Conservation (phyloP, 2,113 vertebrate genomes). For the Trogon surrucura region DNA sequence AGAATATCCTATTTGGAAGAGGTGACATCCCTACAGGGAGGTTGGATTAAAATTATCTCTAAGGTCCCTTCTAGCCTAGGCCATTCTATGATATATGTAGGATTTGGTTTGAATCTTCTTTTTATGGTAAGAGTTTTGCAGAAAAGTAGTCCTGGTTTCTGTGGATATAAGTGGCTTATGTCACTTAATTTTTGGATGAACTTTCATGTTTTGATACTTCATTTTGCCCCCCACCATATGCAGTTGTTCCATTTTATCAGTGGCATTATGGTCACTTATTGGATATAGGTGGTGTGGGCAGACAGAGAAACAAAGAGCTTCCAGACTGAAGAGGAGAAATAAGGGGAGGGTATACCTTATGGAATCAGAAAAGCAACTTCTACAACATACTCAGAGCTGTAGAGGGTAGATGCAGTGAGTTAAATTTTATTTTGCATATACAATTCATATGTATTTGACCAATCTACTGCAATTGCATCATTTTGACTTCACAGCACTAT, state of each 20-base stretch:
- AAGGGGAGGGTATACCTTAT: background rate
- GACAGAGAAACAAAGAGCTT: background rate
- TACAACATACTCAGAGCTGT: background rate
- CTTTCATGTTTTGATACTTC: background rate
- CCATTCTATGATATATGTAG: too few species aligned
- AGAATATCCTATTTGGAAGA: background rate
- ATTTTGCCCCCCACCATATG: background rate
- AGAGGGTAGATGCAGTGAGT: background rate
- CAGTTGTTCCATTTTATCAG: background rate
- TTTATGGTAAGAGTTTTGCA: background rate
- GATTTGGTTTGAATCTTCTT: background rate
- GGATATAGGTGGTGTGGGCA: background rate
- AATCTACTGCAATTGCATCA: background rate
- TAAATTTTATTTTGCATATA: background rate
- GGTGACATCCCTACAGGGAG: too few species aligned
- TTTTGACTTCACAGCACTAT: background rate
- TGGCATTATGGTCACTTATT: background rate
- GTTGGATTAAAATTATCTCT: too few species aligned
- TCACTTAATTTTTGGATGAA: background rate
- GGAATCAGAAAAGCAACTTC: background rate
- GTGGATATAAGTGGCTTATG: background rate
- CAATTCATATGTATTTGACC: background rate
- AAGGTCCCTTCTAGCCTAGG: too few species aligned
- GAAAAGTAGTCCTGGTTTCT: background rate
- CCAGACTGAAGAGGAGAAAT: background rate